phyloP scores from a whole-genome alignment of 2,888 invertebrate species.

The Rhagonycha lutea region DNA sequence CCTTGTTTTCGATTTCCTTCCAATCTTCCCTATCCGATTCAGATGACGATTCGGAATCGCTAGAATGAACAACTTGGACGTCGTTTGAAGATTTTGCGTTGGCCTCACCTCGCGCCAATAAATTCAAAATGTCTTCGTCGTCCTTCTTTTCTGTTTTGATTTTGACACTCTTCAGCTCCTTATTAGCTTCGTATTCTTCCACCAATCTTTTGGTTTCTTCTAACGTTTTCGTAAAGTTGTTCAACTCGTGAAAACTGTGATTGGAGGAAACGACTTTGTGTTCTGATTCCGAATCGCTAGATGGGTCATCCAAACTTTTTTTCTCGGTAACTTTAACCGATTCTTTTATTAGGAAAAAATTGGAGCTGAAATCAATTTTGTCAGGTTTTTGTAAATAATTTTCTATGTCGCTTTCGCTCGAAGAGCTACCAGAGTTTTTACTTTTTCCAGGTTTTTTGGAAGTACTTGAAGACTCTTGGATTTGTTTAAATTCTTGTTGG shows the following conservation, averaged over 20 bases:
- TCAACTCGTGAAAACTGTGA: constrained; percentile 60
- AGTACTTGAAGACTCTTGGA: background rate
- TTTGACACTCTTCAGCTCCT: constrained; percentile 29
- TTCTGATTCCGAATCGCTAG: constrained; percentile 46
- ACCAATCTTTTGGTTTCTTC: constrained; percentile 65
- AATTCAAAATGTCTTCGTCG: constrained; percentile 61
- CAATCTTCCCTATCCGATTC: constrained; percentile 73
- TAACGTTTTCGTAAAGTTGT: constrained; percentile 63
- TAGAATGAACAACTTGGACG: constrained; percentile 39
- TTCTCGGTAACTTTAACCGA: constrained; percentile 47
- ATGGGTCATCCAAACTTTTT: constrained; percentile 48
- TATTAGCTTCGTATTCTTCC: constrained; percentile 56
- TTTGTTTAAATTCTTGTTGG: background rate
- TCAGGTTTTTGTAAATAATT: constrained; percentile 60
- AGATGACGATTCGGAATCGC: constrained; percentile 53
- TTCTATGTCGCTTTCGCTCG: constrained; percentile 58
- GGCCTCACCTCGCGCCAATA: constrained; percentile 70
- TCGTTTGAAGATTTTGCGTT: constrained; percentile 34
- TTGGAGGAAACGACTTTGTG: constrained; percentile 13
- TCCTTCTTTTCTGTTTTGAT: constrained; percentile 9
- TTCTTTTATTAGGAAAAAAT: constrained; percentile 54
- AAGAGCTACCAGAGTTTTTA: constrained; percentile 35
- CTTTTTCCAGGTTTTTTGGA: background rate
- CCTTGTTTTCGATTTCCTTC: constrained; percentile 71
- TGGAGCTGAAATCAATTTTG: constrained; percentile 61